These are phyloP conservation scores for Peromyscus nudipes DNA, from an alignment of 2,797 vertebrate genomes.

Conservation along the genomic window DNA sequence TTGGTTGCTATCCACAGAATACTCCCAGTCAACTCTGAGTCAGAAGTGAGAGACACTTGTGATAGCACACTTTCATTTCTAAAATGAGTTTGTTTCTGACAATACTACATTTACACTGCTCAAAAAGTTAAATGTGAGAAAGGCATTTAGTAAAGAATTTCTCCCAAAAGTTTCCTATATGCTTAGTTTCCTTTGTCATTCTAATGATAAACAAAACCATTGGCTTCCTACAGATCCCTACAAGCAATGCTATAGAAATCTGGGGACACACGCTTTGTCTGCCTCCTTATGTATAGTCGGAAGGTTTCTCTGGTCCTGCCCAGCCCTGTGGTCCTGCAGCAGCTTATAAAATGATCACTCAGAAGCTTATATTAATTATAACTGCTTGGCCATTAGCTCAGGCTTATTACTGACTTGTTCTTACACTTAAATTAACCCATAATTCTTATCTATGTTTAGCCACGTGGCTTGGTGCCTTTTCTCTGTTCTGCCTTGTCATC, in stretches of 20 bases:
- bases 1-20: conserved; percentile 13
- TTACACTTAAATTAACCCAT: no score
- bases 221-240: background rate
- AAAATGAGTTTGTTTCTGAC: conserved; percentile 67
- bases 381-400: no score
- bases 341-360: no score
- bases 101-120: conserved; percentile 12
- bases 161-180: background rate
- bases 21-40: conserved; percentile 15
- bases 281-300: no score
- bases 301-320: no score
- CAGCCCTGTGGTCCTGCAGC: no score
- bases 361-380: no score
- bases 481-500: no score
- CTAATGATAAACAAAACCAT: background rate
- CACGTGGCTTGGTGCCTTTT: no score
- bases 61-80: conserved; percentile 37
- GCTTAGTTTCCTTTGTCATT: background rate
- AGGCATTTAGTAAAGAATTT: conserved; percentile 35
- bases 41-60: background rate
- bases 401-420: no score
- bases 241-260: background rate
- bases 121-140: background rate
- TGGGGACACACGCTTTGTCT: background rate
- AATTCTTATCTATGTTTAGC: no score